phyloP scores from a whole-genome alignment of 2,113 vertebrate genomes.

The Saguinus midas region DNA sequence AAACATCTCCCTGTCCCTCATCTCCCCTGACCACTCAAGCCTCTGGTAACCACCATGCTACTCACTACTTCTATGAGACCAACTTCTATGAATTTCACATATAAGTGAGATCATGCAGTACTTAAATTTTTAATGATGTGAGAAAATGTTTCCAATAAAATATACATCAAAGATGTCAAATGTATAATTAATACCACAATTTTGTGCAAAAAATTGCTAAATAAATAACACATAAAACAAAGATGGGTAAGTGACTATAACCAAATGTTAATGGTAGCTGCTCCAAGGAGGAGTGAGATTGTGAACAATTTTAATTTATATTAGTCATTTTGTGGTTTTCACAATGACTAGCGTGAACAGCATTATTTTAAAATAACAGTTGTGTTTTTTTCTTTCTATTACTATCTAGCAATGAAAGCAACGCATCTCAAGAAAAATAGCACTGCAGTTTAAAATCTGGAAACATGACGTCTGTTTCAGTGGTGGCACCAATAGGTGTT shows the following conservation, averaged over 20 bases:
- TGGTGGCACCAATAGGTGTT: background rate
- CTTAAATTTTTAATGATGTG: background rate
- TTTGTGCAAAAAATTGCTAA: slow-evolving; percentile 41
- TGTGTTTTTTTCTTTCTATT: background rate
- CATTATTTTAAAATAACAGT: background rate
- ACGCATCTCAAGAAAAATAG: background rate
- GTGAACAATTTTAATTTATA: background rate
- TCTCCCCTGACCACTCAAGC: background rate
- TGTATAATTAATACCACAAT: background rate
- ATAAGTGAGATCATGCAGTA: background rate
- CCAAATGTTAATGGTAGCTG: background rate
- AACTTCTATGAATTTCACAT: background rate
- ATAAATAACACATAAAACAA: background rate
- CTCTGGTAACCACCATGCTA: background rate
- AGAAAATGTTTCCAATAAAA: background rate
- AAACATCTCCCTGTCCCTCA: background rate
- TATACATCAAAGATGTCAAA: background rate
- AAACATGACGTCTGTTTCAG: background rate
- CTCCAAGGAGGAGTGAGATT: background rate
- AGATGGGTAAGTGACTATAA: background rate
- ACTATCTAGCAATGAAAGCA: background rate
- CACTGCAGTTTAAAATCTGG: background rate
- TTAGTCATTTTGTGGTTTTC: background rate
- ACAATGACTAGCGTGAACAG: background rate
- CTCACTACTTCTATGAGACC: background rate